Evolutionary conservation across 1,140 invertebrate species (phyloP).

Genomic region (Cydia amplana): DNA sequence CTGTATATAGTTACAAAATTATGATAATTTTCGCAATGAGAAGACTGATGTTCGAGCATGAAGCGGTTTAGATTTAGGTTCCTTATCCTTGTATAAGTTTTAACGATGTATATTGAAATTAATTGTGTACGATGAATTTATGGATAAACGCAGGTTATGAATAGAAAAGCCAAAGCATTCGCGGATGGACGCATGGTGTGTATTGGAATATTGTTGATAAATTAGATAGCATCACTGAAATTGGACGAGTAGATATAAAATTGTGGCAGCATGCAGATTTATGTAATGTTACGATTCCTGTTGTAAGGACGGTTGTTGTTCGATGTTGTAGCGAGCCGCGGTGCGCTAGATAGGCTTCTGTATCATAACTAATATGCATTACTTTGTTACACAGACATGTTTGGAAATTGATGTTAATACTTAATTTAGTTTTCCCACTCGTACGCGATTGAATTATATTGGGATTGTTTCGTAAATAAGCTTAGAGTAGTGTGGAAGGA

Average conservation of each 20-base stretch:
- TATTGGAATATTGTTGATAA: slow-evolving; percentile 40
- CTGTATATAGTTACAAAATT: slow-evolving; percentile 56
- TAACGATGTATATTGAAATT: slow-evolving; percentile 60
- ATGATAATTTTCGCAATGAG: slow-evolving; percentile 76
- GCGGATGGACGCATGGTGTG: slow-evolving; percentile 38
- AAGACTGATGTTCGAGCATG: slow-evolving; percentile 76
- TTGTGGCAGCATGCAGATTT: slow-evolving; percentile 13
- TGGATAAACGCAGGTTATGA: slow-evolving; percentile 39
- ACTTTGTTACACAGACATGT: background rate
- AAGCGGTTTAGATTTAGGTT: slow-evolving; percentile 70
- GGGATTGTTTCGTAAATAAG: slow-evolving; percentile 19
- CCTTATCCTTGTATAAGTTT: slow-evolving; percentile 63
- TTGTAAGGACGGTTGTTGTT: slow-evolving; percentile 39
- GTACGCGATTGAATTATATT: slow-evolving; percentile 1
- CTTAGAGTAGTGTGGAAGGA: slow-evolving; percentile 35
- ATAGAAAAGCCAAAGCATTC: slow-evolving; percentile 45
- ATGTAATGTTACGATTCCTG: slow-evolving; percentile 18
- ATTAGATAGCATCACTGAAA: slow-evolving; percentile 43
- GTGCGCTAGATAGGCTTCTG: slow-evolving; percentile 35
- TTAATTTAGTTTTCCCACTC: slow-evolving; percentile 2
- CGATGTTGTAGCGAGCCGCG: slow-evolving; percentile 26
- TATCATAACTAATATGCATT: background rate
- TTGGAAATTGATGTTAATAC: background rate
- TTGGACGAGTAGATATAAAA: slow-evolving; percentile 37
- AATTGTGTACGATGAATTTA: slow-evolving; percentile 50